Base-by-base conservation (phyloP, 1,140 invertebrate species). In the Littorina saxatilis region DNA sequence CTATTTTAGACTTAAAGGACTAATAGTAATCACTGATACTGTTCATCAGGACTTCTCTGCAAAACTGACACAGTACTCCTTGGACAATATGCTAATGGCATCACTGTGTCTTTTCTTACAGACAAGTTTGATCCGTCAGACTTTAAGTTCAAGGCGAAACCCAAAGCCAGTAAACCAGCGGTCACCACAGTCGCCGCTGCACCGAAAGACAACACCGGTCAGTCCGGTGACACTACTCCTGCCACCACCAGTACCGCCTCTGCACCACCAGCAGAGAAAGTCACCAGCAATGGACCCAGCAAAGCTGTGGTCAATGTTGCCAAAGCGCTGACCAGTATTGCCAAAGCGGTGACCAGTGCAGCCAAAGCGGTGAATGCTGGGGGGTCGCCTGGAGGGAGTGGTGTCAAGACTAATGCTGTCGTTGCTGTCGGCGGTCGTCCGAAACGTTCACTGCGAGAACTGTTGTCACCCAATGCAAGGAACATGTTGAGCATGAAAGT, bases 81-180 rank as follows among this genome's bases (percentile, higher is more conserved):
- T n/a, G n/a, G n/a, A n/a, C n/a, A n/a, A n/a, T n/a, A n/a, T n/a
- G n/a, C n/a, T n/a, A n/a, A n/a, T n/a, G n/a, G n/a, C n/a, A n/a
- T n/a, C n/a, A n/a, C n/a, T n/a, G n/a, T n/a, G n/a, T n/a, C 40
- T 77, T 11, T 43, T 73, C n/a, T 63, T 73, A 61, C 83, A 82
- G 79, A 83, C 55, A 84, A 84, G 63, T 84, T 80, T 82, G 81
- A 82, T 40, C 81, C 80, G 2, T 84, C 83, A 11, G 80, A 82
- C 40, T 82, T 82, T 47, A 80, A 83, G 40, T 61, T 79, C 4
- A 82, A n/a, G n/a, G n/a, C n/a, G n/a, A n/a, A 84, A 70, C 52
- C 77, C 52, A 63, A 73, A 77, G 83, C 52, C 29, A 40, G 58
- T 1, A 80, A 78, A 43, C 17, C 55, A 29, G 37, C 32, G n/a